These are phyloP conservation scores for Eilema sororculum DNA, from an alignment of 2,888 invertebrate genomes.

Conservation along the genomic window DNA sequence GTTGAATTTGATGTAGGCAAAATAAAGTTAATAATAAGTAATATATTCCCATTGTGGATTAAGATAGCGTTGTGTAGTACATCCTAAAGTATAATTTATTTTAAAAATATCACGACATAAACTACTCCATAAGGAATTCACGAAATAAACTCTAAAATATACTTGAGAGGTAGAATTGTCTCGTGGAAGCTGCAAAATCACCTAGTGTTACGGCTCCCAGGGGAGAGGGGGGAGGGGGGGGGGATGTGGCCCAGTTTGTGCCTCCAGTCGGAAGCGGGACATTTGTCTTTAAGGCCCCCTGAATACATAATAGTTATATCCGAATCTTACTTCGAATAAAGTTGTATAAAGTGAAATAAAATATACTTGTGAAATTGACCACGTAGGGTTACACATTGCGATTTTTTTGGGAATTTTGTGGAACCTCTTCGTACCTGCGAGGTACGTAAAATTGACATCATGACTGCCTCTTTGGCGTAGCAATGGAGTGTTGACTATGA, in stretches of 20 bases:
- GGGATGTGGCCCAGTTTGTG: background rate
- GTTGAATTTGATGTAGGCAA: no score
- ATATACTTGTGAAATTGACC: no score
- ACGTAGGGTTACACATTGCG: no score
- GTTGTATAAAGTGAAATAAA: background rate
- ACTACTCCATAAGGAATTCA: background rate
- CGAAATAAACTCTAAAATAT: background rate
- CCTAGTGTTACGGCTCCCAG: background rate
- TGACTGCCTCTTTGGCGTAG: no score
- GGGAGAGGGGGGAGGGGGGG: background rate
- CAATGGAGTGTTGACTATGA: no score
- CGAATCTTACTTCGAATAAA: background rate
- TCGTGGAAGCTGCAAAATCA: constrained; percentile 2
- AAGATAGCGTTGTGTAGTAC: no score
- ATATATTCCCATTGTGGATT: no score
- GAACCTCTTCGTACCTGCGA: no score
- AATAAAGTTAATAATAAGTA: no score
- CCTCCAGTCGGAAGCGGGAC: background rate
- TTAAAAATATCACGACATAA: background rate
- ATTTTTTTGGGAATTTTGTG: no score
- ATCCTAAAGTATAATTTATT: background rate
- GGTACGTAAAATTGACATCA: no score
- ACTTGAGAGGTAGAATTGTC: background rate
- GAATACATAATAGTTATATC: background rate
- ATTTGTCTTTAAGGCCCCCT: background rate